Percentiles rank a stretch among this genome's conserved stretches.
Evolutionary conservation across 2,797 vertebrate species (phyloP).

Genomic region (Alca torda): DNA sequence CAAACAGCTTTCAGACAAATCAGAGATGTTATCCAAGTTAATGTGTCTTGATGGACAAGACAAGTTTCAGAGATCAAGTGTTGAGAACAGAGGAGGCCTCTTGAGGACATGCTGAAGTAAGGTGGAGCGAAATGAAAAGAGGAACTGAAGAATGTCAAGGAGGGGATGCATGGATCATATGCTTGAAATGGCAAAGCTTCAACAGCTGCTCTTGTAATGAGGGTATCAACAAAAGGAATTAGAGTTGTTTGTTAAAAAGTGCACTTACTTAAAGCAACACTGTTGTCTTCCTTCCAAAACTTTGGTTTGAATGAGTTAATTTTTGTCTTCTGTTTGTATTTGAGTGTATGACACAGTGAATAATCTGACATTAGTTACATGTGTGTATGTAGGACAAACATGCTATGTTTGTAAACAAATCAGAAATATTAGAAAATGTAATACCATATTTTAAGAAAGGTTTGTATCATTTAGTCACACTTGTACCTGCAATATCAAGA

Average conservation of each 20-base stretch:
- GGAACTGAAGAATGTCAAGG: constrained; percentile 43
- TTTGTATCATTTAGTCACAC: neutral
- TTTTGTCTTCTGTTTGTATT: neutral
- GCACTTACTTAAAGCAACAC: neutral
- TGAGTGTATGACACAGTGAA: neutral
- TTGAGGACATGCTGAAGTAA: constrained; percentile 37
- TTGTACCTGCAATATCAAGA: neutral
- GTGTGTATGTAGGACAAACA: neutral
- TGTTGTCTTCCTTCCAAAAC: neutral
- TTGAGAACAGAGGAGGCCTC: constrained; percentile 60
- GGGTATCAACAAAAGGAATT: neutral
- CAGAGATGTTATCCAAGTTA: neutral
- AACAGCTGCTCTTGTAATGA: neutral
- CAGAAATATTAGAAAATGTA: neutral
- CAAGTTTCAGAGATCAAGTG: constrained; percentile 70
- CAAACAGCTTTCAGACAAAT: neutral
- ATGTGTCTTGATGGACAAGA: constrained; percentile 60
- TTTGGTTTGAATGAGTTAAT: neutral
- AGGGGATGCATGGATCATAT: neutral
- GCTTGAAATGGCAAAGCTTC: neutral
- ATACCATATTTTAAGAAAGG: neutral
- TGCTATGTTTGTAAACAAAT: neutral
- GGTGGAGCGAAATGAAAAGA: constrained; percentile 23
- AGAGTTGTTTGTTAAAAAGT: neutral
- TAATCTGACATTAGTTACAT: neutral